Evolutionary conservation across 2,888 invertebrate species (phyloP).

Genomic region (Drosophila testacea): DNA sequence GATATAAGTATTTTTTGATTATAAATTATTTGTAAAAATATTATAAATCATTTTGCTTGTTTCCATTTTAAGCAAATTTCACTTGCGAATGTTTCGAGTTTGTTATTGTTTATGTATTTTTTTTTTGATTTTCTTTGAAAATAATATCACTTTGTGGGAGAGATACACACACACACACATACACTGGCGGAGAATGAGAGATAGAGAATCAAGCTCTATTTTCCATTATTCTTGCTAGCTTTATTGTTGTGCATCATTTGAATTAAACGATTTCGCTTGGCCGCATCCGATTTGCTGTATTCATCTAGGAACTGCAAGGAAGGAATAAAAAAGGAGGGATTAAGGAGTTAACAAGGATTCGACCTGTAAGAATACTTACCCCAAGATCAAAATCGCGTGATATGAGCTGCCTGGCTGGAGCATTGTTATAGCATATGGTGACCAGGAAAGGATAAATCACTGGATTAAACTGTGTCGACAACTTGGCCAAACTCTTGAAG

Average conservation of each 20-base stretch:
- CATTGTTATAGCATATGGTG: conserved; percentile 84
- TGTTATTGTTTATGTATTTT: conserved; percentile 18
- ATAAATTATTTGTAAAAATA: conserved; percentile 68
- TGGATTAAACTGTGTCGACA: conserved; percentile 83
- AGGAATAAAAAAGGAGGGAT: not conserved
- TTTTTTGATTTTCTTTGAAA: conserved; percentile 73
- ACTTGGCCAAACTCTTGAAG: conserved; percentile 84
- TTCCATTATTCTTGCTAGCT: conserved; percentile 26
- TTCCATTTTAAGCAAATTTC: conserved; percentile 32
- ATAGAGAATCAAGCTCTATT: conserved; percentile 10
- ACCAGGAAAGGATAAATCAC: conserved; percentile 85
- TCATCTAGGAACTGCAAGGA: conserved; percentile 82
- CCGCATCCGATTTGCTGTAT: conserved; percentile 84
- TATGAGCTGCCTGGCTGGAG: conserved; percentile 83
- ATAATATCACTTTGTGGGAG: conserved; percentile 71
- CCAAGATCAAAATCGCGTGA: conserved; percentile 84
- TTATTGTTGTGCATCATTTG: conserved; percentile 53
- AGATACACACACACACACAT: conserved; percentile 20
- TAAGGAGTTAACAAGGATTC: conserved; percentile 7
- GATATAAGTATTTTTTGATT: conserved; percentile 30
- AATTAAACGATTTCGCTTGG: conserved; percentile 83
- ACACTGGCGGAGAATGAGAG: conserved; percentile 26
- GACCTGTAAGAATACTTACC: conserved; percentile 69
- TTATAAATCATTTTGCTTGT: conserved; percentile 31
- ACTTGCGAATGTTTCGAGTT: conserved; percentile 70